Conservation (phyloP, 2,888 invertebrate species). For the Drosophila koepferae region DNA sequence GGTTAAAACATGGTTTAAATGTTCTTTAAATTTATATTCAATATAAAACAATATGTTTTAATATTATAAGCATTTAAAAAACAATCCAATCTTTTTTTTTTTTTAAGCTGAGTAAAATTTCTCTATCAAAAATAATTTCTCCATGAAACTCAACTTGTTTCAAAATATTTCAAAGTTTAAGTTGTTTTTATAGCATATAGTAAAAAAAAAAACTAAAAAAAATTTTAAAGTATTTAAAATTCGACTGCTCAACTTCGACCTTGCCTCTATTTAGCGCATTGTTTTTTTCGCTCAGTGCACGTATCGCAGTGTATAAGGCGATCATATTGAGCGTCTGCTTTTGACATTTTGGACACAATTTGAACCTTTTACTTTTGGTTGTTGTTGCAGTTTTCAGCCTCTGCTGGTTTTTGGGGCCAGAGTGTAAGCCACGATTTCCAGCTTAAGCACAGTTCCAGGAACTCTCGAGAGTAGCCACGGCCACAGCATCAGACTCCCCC, state of each 20-base stretch:
- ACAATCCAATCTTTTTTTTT: no score
- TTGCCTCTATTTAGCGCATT: background rate
- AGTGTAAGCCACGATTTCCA: constrained; percentile 68
- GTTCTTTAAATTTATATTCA: no score
- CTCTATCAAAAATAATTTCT: no score
- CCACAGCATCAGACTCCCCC: constrained; percentile 7
- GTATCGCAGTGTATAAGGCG: constrained; percentile 27
- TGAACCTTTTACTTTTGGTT: constrained; percentile 76
- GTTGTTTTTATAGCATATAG: background rate
- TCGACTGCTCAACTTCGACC: background rate
- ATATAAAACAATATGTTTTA: no score
- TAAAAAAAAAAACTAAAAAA: background rate
- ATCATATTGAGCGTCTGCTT: constrained; percentile 79
- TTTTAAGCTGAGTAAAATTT: no score
- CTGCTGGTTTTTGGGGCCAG: constrained; percentile 33
- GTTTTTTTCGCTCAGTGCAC: constrained; percentile 3
- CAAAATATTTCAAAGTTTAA: background rate
- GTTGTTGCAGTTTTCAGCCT: constrained; percentile 10
- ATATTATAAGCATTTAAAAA: no score
- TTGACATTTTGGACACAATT: constrained; percentile 82
- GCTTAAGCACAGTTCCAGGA: constrained; percentile 65
- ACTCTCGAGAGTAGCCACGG: constrained; percentile 26
- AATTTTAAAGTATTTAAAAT: background rate
- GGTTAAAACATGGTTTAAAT: no score
- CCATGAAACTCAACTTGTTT: no score